Conservation (phyloP, 2,113 vertebrate species). For the Empidonax traillii region DNA sequence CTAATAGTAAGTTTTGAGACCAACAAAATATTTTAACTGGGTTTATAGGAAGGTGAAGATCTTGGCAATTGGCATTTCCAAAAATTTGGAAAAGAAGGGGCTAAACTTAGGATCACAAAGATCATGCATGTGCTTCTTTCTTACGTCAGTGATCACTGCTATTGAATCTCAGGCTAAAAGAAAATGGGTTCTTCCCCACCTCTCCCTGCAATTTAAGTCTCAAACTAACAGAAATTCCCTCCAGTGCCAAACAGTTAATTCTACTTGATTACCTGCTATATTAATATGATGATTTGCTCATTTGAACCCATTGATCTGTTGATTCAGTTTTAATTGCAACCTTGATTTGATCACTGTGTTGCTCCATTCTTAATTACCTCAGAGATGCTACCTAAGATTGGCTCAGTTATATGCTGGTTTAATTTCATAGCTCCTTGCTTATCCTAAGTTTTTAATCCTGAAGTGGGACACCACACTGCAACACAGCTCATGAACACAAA, state of each 20-base stretch:
- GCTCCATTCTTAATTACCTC: conserved; percentile 58
- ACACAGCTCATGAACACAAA: neutral
- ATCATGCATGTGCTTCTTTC: neutral
- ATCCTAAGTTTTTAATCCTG: neutral
- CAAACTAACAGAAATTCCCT: conserved; percentile 34
- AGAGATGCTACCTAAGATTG: conserved; percentile 47
- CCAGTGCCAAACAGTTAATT: conserved; percentile 40
- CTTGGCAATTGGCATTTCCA: neutral
- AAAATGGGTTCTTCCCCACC: neutral
- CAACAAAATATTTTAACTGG: neutral
- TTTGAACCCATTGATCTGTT: conserved; percentile 71
- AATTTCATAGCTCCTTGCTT: conserved; percentile 55
- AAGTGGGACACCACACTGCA: neutral
- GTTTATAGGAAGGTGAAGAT: neutral
- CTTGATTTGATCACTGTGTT: conserved; percentile 66
- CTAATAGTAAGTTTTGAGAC: neutral
- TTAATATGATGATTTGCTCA: conserved; percentile 64
- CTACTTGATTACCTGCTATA: conserved; percentile 51
- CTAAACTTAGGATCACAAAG: neutral
- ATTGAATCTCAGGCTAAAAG: neutral
- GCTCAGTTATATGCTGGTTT: conserved; percentile 27
- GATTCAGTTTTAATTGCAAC: conserved; percentile 66
- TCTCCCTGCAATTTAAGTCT: neutral
- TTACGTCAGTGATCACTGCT: neutral
- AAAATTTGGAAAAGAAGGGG: neutral